Conservation (phyloP, 2,888 invertebrate genomes). For the Melinopterus prodromus region DNA sequence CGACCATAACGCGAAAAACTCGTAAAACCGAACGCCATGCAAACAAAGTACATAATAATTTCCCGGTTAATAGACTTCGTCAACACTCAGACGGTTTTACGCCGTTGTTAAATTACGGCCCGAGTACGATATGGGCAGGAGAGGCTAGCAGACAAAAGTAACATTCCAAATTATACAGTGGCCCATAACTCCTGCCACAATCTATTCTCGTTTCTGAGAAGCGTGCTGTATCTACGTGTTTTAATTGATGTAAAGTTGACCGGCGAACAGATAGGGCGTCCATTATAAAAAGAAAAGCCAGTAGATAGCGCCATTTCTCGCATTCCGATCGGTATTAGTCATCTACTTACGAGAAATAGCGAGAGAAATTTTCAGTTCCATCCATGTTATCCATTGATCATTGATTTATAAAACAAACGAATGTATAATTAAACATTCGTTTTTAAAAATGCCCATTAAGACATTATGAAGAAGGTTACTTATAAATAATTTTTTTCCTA, state of each 20-base stretch:
- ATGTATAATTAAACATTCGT: too few species aligned
- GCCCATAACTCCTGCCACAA: constrained; percentile 4
- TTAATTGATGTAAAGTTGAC: constrained; percentile 4
- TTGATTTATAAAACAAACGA: too few species aligned
- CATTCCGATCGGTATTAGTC: neutral
- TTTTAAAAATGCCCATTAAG: too few species aligned
- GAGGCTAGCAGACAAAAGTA: neutral
- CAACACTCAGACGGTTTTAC: neutral
- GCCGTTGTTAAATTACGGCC: neutral
- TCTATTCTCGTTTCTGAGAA: neutral
- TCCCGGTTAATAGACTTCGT: neutral
- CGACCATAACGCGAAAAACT: neutral
- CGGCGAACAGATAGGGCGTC: neutral
- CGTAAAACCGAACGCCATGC: neutral
- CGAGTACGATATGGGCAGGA: neutral
- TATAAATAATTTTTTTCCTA: too few species aligned
- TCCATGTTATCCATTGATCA: too few species aligned
- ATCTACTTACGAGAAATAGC: neutral
- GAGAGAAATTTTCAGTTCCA: neutral
- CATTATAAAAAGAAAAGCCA: neutral
- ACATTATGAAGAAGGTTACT: too few species aligned
- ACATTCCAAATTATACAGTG: constrained; percentile 4
- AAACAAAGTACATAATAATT: neutral
- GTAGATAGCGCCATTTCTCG: constrained; percentile 4
- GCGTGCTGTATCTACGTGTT: neutral